Percentiles rank a stretch among this genome's conserved stretches.
Conservation (phyloP, 2,888 invertebrate genomes). For the Euclidia mi region DNA sequence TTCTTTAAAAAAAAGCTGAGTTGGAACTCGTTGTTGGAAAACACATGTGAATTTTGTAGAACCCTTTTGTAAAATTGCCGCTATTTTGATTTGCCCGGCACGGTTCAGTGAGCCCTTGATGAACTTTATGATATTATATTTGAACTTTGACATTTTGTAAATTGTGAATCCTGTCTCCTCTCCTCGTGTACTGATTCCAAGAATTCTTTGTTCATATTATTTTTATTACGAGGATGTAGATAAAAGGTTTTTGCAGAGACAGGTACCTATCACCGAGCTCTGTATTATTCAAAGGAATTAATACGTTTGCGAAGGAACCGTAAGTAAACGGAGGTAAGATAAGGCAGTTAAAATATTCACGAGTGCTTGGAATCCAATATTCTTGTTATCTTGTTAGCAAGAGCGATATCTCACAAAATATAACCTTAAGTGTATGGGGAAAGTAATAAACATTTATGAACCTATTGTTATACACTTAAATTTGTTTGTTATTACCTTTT, state of each 20-base stretch:
- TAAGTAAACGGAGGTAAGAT: conserved; percentile 63
- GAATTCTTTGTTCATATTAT: too few relatives aligned
- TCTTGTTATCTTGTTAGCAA: conserved; percentile 62
- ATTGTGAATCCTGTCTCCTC: too few relatives aligned
- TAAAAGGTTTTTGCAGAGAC: conserved; percentile 48
- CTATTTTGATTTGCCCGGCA: too few relatives aligned
- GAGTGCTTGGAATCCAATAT: conserved; percentile 63
- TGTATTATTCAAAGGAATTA: conserved; percentile 68
- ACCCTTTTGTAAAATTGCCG: too few relatives aligned
- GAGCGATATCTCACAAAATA: conserved; percentile 28
- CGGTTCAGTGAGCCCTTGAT: too few relatives aligned
- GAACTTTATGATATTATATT: too few relatives aligned
- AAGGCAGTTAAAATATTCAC: conserved; percentile 68
- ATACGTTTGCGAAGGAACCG: conserved; percentile 59
- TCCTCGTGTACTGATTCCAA: too few relatives aligned
- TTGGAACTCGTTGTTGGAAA: too few relatives aligned
- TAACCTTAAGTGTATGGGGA: conserved; percentile 28
- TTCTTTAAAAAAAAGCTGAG: too few relatives aligned
- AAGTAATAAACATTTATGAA: conserved; percentile 19
- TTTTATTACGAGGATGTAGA: conserved; percentile 8
- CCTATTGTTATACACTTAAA: conserved; percentile 15
- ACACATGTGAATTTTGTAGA: too few relatives aligned
- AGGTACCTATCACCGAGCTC: conserved; percentile 51
- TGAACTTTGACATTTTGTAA: too few relatives aligned
- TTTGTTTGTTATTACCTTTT: conserved; percentile 12